Conservation (phyloP, 2,113 vertebrate genomes). For the Porphyrio hochstetteri region DNA sequence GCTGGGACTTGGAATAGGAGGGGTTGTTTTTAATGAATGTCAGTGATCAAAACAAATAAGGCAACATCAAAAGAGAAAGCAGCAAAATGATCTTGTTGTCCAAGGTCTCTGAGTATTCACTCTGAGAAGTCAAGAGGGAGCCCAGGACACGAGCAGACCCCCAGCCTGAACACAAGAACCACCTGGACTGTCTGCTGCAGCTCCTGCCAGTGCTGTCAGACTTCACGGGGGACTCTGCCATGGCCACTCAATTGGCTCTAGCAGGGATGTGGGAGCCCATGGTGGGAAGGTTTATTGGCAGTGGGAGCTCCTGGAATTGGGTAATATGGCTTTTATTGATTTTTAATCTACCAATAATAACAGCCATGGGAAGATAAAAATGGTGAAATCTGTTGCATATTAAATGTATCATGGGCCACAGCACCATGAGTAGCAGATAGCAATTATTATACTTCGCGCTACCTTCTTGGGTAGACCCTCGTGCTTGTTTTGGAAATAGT, state of each 20-base stretch:
- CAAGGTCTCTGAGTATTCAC: neutral
- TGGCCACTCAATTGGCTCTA: fast-evolving
- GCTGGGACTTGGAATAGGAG: neutral
- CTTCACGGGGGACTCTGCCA: fast-evolving
- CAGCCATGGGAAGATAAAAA: neutral
- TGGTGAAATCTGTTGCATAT: neutral
- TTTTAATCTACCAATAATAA: neutral
- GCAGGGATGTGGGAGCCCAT: fast-evolving
- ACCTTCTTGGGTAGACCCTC: neutral
- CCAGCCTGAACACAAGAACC: neutral
- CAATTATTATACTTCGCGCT: neutral
- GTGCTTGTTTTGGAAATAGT: neutral
- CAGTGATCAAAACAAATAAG: neutral
- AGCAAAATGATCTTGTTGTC: neutral
- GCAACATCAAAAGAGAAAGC: neutral
- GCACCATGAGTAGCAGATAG: neutral
- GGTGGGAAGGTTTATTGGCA: neutral
- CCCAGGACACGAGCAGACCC: neutral
- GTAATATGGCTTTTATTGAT: neutral
- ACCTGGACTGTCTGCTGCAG: neutral
- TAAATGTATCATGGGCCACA: neutral
- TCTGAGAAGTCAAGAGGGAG: neutral
- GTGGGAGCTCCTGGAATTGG: neutral
- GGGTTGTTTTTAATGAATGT: neutral
- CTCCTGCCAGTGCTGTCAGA: neutral